Conservation (phyloP, 30 jellyfish, hydroid and myxozoan genomes). For the Mastigias papua region DNA sequence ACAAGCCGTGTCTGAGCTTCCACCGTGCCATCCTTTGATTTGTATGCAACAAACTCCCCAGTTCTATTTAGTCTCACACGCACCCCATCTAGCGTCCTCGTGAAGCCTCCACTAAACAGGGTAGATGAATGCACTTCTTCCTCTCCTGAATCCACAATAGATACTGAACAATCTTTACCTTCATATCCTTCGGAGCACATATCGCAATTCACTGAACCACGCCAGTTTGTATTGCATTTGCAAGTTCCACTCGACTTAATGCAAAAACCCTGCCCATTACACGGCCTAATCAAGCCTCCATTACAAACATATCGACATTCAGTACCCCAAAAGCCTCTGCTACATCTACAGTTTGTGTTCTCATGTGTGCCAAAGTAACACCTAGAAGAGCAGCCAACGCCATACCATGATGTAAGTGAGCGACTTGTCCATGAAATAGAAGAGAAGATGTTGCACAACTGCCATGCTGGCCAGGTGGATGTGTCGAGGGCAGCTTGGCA, state of each 20-base stretch:
- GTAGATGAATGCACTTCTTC: slow-evolving; percentile 39
- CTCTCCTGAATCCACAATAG: not conserved
- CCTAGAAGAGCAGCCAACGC: slow-evolving; percentile 29
- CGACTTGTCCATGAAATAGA: slow-evolving; percentile 58
- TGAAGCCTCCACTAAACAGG: slow-evolving; percentile 44
- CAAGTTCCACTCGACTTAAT: slow-evolving; percentile 31
- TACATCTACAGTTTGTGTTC: slow-evolving; percentile 37
- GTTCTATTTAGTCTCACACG: slow-evolving; percentile 57
- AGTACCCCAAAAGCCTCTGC: slow-evolving; percentile 66
- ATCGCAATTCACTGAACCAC: slow-evolving; percentile 46
- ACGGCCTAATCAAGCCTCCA: slow-evolving; percentile 38
- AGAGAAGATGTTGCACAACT: slow-evolving; percentile 58
- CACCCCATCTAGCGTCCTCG: slow-evolving; percentile 56
- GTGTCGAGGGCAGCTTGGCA: slow-evolving; percentile 56
- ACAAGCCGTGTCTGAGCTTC: slow-evolving; percentile 62
- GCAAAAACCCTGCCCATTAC: slow-evolving; percentile 57
- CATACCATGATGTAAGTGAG: slow-evolving; percentile 42
- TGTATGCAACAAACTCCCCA: slow-evolving; percentile 56
- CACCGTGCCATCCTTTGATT: not conserved
- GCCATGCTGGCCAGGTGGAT: slow-evolving; percentile 66
- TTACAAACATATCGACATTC: slow-evolving; percentile 49
- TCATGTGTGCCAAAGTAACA: slow-evolving; percentile 51
- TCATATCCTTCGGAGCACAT: slow-evolving; percentile 45
- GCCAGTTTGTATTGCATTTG: slow-evolving; percentile 59
- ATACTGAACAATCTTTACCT: slow-evolving; percentile 56